These are phyloP conservation scores for Pectinophora gossypiella DNA, from an alignment of 1,140 invertebrate genomes.

Conservation along the genomic window DNA sequence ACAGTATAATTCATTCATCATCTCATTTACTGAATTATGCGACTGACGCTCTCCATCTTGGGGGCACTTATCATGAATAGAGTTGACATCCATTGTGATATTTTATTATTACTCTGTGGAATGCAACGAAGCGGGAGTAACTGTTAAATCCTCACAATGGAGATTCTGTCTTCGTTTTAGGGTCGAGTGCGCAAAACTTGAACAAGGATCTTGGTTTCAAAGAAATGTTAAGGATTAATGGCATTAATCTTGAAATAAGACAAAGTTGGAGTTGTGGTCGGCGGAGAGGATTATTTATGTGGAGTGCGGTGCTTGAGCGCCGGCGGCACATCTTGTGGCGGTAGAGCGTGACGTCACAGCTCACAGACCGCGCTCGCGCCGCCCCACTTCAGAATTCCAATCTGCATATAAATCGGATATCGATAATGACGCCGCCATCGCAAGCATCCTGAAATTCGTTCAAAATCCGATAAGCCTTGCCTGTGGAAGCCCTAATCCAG, in stretches of 20 bases:
- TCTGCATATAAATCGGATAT: constrained; percentile 74
- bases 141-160: constrained; percentile 70
- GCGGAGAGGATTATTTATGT: constrained; percentile 34
- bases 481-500: constrained; percentile 64
- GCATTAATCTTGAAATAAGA: constrained; percentile 39
- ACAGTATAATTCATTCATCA: constrained; percentile 51
- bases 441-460: constrained; percentile 67
- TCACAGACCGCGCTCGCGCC: constrained; percentile 20
- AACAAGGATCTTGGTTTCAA: constrained; percentile 47
- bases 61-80: constrained; percentile 69
- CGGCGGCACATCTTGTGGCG: constrained; percentile 19
- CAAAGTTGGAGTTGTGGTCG: constrained; percentile 33
- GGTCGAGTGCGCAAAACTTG: constrained; percentile 62
- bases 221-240: constrained; percentile 45
- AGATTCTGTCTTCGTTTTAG: constrained; percentile 52
- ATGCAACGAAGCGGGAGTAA: constrained; percentile 64
- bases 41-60: constrained; percentile 65
- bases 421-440: constrained; percentile 67
- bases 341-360: constrained; percentile 25
- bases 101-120: constrained; percentile 70
- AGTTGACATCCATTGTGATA: constrained; percentile 71
- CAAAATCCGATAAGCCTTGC: constrained; percentile 67
- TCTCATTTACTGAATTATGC: constrained; percentile 65
- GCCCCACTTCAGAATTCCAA: constrained; percentile 51
- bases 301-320: constrained; percentile 12